phyloP scores from a whole-genome alignment of 2,797 vertebrate species.

The Diplodus puntazzo region DNA sequence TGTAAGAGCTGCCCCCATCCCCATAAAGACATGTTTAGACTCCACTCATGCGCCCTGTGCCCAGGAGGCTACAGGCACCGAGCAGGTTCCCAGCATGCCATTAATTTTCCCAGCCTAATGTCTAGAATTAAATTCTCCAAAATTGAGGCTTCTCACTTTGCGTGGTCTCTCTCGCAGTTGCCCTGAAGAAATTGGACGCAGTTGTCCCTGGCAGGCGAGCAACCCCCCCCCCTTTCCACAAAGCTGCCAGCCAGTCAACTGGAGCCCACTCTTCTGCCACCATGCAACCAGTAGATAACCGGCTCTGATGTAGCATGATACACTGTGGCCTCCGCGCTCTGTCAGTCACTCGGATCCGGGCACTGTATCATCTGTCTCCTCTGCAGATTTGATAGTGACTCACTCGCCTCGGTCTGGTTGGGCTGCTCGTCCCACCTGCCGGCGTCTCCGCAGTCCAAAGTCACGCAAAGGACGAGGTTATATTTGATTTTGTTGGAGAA shows the following conservation, averaged over 20 bases:
- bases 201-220: conserved; percentile 50
- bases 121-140: conserved; percentile 55
- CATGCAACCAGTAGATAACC: conserved; percentile 58
- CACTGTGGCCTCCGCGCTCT: conserved; percentile 52
- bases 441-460: conserved; percentile 58
- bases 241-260: conserved; percentile 56
- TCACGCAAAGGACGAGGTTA: conserved; percentile 52
- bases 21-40: conserved; percentile 29
- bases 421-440: conserved; percentile 62
- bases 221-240: conserved; percentile 17
- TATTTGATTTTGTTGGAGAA: conserved; percentile 35
- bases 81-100: conserved; percentile 41
- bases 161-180: conserved; percentile 38
- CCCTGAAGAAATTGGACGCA: conserved; percentile 55
- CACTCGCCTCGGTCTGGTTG: conserved; percentile 51
- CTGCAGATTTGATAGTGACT: conserved; percentile 56
- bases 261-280: conserved; percentile 41
- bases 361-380: conserved; percentile 70
- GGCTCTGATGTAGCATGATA: conserved; percentile 52
- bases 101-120: conserved; percentile 61
- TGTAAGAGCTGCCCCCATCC: neutral
- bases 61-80: conserved; percentile 16
- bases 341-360: conserved; percentile 53
- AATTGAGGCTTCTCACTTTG: conserved; percentile 21
- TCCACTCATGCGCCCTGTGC: conserved; percentile 15